phyloP scores from a whole-genome alignment of 2,113 vertebrate genomes.

The Chloroceryle aenea region DNA sequence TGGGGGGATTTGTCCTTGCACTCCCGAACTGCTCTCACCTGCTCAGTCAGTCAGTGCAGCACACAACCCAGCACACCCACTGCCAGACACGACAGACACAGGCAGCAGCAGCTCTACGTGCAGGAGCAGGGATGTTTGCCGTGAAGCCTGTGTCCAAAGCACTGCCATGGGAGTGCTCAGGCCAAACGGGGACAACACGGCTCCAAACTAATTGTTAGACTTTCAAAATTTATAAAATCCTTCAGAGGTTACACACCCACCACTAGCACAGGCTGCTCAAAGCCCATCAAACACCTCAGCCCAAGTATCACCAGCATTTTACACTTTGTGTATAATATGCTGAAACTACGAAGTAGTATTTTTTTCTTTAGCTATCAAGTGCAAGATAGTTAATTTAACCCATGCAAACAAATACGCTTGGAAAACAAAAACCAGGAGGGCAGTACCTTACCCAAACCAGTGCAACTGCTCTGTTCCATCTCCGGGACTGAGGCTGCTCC shows the following conservation, averaged over 20 bases:
- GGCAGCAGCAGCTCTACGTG: background rate
- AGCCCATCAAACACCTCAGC: background rate
- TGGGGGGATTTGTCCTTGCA: background rate
- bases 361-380: background rate
- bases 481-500: background rate
- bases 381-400: background rate
- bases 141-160: accelerated
- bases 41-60: background rate
- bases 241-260: background rate
- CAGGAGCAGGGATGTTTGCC: too few relatives aligned
- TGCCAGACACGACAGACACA: background rate
- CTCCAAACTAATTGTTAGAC: background rate
- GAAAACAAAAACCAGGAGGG: background rate
- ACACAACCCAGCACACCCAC: too few relatives aligned
- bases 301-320: background rate
- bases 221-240: background rate
- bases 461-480: background rate
- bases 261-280: too few relatives aligned
- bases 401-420: background rate
- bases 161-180: background rate
- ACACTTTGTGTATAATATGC: background rate
- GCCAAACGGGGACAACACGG: background rate
- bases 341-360: background rate
- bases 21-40: background rate
- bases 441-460: background rate